A percentile compares a stretch with the other conserved stretches of the same genome.
These are phyloP conservation scores for Mesoligia furuncula DNA, from an alignment of 2,888 invertebrate species.

Conservation along the genomic window DNA sequence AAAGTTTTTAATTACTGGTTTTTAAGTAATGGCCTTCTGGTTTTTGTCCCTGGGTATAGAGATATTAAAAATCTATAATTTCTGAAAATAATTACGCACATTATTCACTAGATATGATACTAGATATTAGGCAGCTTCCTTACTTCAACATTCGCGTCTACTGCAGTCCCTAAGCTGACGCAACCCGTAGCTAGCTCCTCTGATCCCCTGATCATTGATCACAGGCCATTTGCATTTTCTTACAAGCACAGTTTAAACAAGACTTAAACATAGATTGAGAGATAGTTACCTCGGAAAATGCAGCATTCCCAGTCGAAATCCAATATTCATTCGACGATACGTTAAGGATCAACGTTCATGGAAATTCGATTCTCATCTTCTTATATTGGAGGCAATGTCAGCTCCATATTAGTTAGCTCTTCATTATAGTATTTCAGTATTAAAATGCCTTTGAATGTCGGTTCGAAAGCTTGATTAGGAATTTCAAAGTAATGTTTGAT, in stretches of 20 bases:
- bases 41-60: not conserved
- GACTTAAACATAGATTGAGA: constrained; percentile 44
- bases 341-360: not conserved
- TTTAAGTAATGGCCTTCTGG: not conserved
- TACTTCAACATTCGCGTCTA: constrained; percentile 1
- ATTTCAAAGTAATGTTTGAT: not conserved
- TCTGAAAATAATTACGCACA: not conserved
- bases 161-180: constrained; percentile 10
- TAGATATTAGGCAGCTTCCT: not conserved
- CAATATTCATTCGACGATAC: constrained; percentile 33
- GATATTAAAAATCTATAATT: not conserved
- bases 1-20: too few relatives aligned
- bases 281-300: constrained; percentile 48
- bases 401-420: not conserved
- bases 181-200: constrained; percentile 14
- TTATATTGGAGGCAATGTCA: constrained; percentile 1
- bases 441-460: not conserved
- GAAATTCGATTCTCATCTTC: constrained; percentile 14
- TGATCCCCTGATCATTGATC: constrained; percentile 49
- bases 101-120: not conserved
- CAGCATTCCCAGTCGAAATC: constrained; percentile 21
- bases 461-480: not conserved
- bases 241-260: constrained; percentile 47
- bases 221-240: constrained; percentile 59
- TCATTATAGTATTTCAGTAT: constrained; percentile 31